phyloP scores from a whole-genome alignment of 2,797 vertebrate genomes.

The Leptodactylus fallax region DNA sequence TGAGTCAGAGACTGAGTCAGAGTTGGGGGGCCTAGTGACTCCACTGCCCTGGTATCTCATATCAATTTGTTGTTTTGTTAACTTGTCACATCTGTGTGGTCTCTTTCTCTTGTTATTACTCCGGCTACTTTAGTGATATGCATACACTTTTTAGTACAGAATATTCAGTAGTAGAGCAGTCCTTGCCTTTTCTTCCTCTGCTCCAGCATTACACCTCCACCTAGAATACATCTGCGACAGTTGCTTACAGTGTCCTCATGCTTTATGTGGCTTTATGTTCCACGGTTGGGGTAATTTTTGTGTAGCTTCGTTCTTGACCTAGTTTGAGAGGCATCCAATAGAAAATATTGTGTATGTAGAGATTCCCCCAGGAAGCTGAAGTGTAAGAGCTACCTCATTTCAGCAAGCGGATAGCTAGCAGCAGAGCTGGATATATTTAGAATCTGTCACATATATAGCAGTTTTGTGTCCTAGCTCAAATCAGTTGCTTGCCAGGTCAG shows the following conservation, averaged over 20 bases:
- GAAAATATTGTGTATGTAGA: conserved; percentile 44
- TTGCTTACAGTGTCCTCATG: background rate
- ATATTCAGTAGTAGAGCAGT: background rate
- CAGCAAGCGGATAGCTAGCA: conserved; percentile 43
- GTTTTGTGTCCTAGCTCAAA: conserved; percentile 39
- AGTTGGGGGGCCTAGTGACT: no score
- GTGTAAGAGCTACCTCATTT: conserved; percentile 50
- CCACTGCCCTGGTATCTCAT: no score
- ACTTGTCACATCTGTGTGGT: no score
- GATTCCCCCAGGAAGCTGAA: conserved; percentile 55
- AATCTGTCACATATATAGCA: conserved; percentile 55
- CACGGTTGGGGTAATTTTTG: conserved; percentile 13
- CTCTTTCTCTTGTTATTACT: no score
- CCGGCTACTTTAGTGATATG: no score
- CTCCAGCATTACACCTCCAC: background rate
- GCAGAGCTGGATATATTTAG: conserved; percentile 58
- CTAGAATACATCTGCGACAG: background rate
- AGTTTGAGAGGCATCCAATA: conserved; percentile 55
- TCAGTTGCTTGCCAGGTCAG: conserved; percentile 46
- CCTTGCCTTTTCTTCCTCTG: background rate
- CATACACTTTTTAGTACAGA: no score
- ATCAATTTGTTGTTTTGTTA: no score
- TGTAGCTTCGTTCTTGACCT: conserved; percentile 47
- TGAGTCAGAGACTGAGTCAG: no score
- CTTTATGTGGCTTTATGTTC: conserved; percentile 1